Conservation (phyloP, 64 coral and sea anemone species). For the Stichodactyla mertensii region DNA sequence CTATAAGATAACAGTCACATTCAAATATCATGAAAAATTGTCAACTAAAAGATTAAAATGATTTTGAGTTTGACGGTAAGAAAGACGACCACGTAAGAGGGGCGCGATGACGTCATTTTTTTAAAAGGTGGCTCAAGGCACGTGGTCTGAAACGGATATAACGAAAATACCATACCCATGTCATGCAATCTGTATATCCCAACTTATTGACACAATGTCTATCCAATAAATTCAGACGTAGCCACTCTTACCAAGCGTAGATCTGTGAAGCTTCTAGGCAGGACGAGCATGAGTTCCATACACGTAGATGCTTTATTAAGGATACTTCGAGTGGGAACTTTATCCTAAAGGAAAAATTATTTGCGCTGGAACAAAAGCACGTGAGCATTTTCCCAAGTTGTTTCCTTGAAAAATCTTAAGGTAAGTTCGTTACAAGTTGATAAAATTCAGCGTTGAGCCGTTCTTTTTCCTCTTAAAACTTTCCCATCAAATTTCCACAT, state of each 20-base stretch:
- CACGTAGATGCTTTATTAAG: background rate
- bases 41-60: background rate
- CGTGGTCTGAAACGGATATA: background rate
- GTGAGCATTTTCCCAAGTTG: background rate
- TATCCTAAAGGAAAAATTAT: background rate
- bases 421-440: background rate
- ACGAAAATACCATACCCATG: background rate
- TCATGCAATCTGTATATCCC: background rate
- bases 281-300: background rate
- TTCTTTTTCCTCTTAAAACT: background rate
- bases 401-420: background rate
- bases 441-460: background rate
- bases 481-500: background rate
- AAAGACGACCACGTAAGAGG: background rate
- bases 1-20: background rate
- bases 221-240: background rate
- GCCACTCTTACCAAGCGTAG: background rate
- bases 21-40: background rate
- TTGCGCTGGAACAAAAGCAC: background rate
- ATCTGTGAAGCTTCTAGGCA: background rate
- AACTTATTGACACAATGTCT: background rate
- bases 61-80: background rate
- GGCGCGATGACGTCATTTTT: background rate
- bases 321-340: background rate
- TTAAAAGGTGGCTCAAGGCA: background rate